These are phyloP conservation scores for Calosoma granatense DNA, from an alignment of 1,140 invertebrate genomes.

Conservation along the genomic window DNA sequence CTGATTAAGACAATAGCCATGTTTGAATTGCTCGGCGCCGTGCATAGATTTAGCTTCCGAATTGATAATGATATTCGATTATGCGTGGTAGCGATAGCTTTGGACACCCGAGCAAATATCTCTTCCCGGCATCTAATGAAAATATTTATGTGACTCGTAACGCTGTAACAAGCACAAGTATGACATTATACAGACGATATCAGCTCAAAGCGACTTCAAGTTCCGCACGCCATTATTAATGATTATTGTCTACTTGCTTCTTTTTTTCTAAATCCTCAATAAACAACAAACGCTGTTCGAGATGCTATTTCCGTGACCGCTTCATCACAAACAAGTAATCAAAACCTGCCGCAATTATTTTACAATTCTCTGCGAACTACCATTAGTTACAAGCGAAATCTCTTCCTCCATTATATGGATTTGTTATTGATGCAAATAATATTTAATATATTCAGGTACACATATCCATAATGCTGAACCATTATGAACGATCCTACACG, in stretches of 20 bases:
- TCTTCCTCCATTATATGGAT: no score
- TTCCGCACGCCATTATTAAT: background rate
- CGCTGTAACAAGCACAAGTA: no score
- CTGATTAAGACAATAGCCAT: constrained; percentile 9
- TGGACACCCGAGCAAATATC: no score
- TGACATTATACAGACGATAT: no score
- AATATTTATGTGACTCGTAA: no score
- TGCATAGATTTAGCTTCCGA: constrained; percentile 1
- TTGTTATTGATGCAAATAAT: no score
- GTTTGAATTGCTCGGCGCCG: background rate
- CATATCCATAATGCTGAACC: background rate
- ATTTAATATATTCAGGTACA: no score
- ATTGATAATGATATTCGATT: background rate
- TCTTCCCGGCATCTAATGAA: no score
- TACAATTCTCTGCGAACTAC: background rate
- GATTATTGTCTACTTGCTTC: background rate
- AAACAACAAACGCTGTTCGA: background rate
- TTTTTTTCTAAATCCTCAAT: background rate
- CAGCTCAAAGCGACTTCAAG: no score
- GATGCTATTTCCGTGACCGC: background rate
- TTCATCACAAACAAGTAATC: background rate
- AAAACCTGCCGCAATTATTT: background rate
- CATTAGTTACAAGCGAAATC: background rate
- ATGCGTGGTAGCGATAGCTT: background rate
- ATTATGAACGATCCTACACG: no score